Base-by-base conservation (phyloP, 2,888 invertebrate species). In the Oligia fasciuncula region DNA sequence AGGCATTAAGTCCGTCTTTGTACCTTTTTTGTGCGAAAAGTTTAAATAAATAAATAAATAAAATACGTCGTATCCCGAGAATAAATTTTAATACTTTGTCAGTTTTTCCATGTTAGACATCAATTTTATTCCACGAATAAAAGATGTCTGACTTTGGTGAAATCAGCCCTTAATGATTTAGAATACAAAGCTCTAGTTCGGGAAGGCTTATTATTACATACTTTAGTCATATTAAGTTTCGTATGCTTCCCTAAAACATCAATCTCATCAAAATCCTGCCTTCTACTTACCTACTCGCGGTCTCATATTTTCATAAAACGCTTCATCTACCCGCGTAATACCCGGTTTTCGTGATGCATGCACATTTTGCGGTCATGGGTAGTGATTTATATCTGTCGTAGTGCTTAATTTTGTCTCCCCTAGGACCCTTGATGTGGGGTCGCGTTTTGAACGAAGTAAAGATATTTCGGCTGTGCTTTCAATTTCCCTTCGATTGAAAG, bases 301-400 rank as follows among this genome's bases (percentile, higher is more conserved):
- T 70, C 60, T 70, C 35, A 57, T 69, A 82, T 82, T 82, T 82
- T 84, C 71, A 77, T 77, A 62, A 82, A 85, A 73, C 73, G 75
- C 74, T 82, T 73, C 74, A 84, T 79, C 74, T 71, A 71, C 74
- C 68, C 72, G 6, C 11, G 69, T 86, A 79, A 86, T 85, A 84
- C 74, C 74, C 84, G 75, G 79, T 86, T 85, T 84, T 70, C 85
- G 77, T 86, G 86, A 85, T 79, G 74, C 79, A 85, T 85, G 86
- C 86, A 83, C 87, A 79, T 85, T 85, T 86, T 77, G 87, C 79
- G 87, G 86, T 65, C 86, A 67, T 73, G 84, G 76, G 79, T 68
- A 76, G 76, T 85, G 85, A 85, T 85, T 85, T 85, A 85, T 85
- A 77, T 84, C 74, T 70, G 74, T 70, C 79, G 71, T 79, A 63